Conservation (phyloP, 2,113 vertebrate genomes). For the Prunella himalayana region DNA sequence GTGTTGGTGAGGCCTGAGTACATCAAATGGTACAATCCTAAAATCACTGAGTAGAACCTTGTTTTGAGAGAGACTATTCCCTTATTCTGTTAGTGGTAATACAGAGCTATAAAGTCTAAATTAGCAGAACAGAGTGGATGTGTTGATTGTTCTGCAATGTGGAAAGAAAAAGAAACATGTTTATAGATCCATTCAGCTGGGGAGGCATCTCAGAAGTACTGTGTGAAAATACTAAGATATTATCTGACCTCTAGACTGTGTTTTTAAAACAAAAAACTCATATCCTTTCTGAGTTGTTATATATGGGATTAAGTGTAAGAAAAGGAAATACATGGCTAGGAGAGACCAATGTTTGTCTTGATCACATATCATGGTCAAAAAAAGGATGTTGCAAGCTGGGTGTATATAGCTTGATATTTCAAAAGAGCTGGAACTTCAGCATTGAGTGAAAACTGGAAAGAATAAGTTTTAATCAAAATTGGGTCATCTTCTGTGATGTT, state of each 20-base stretch:
- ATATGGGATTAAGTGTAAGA: neutral
- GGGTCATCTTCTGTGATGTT: neutral
- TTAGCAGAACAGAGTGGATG: neutral
- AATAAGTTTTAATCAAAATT: neutral
- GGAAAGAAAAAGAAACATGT: neutral
- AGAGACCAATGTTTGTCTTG: neutral
- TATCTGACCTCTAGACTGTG: neutral
- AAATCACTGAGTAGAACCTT: neutral
- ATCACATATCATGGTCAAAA: fast-evolving
- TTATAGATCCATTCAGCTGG: neutral
- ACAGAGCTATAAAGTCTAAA: neutral
- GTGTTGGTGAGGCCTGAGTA: neutral
- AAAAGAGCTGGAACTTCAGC: neutral
- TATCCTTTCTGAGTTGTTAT: neutral
- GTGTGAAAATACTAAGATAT: neutral
- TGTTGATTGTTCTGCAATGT: neutral
- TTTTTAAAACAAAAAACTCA: neutral
- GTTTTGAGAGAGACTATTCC: neutral
- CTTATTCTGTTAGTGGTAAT: neutral
- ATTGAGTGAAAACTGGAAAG: neutral
- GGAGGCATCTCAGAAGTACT: neutral
- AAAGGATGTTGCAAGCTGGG: neutral
- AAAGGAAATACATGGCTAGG: neutral
- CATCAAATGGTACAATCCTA: neutral
- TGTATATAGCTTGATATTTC: neutral